Percentiles rank a stretch among this genome's conserved stretches.
phyloP scores from a whole-genome alignment of 2,888 invertebrate genomes.

The Sarcophaga variegata region DNA sequence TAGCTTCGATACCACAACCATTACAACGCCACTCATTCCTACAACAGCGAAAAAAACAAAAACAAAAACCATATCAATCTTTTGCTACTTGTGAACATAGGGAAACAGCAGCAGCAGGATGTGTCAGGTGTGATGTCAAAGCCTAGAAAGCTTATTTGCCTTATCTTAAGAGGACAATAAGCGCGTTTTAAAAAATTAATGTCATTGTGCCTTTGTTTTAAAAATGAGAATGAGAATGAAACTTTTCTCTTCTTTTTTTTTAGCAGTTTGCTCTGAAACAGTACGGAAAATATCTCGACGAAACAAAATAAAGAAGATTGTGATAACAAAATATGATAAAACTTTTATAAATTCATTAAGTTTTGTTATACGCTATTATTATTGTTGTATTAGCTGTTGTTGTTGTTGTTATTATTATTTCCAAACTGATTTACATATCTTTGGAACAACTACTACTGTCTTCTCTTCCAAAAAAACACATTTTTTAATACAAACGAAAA shows the following conservation, averaged over 20 bases:
- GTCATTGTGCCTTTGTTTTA: constrained; percentile 40
- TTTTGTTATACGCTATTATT: constrained; percentile 11
- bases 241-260: constrained; percentile 30
- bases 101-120: too few relatives aligned
- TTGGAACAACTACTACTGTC: constrained; percentile 56
- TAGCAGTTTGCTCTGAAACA: neutral
- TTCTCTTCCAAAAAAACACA: neutral
- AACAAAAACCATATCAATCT: constrained; percentile 21
- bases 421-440: constrained; percentile 57
- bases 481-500: constrained; percentile 11
- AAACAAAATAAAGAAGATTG: constrained; percentile 1
- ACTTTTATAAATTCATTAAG: constrained; percentile 69
- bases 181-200: constrained; percentile 63
- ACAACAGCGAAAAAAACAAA: neutral
- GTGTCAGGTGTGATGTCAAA: neutral
- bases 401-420: constrained; percentile 22
- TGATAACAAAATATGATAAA: constrained; percentile 57
- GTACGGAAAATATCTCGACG: neutral
- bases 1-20: neutral
- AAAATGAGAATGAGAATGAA: neutral
- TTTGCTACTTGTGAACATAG: neutral
- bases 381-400: neutral
- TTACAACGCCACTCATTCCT: neutral
- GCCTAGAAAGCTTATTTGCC: constrained; percentile 53
- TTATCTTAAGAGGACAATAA: constrained; percentile 62